Percentiles rank a stretch among this genome's conserved stretches.
Conservation (phyloP, 2,113 vertebrate genomes). For the Caretta caretta region DNA sequence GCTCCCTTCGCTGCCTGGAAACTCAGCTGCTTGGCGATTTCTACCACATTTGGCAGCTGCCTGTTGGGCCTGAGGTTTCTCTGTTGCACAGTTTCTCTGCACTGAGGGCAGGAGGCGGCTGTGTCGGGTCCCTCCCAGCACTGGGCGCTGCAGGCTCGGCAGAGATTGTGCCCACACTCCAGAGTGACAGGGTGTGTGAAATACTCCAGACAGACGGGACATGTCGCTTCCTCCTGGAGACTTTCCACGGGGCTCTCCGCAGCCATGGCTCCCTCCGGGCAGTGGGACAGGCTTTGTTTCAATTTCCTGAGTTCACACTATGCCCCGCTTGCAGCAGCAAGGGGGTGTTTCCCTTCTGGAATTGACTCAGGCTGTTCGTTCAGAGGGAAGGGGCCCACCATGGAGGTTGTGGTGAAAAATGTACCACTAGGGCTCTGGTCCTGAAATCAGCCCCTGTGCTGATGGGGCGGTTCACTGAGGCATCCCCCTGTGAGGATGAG, state of each 20-base stretch:
- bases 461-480: too few species aligned
- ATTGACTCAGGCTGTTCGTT: too few species aligned
- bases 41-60: neutral
- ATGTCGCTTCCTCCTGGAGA: slow-evolving; percentile 69
- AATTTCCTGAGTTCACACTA: too few species aligned
- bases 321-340: too few species aligned
- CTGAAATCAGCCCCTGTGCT: too few species aligned
- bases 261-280: neutral
- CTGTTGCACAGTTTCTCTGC: slow-evolving; percentile 71
- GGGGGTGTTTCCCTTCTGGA: neutral
- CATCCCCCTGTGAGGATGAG: too few species aligned
- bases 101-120: slow-evolving; percentile 67
- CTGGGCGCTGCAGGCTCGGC: too few species aligned
- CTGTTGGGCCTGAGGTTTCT: slow-evolving; percentile 51
- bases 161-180: neutral
- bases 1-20: neutral
- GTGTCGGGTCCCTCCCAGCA: slow-evolving; percentile 49
- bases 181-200: slow-evolving; percentile 71
- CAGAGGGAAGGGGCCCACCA: too few species aligned
- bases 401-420: too few species aligned
- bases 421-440: too few species aligned
- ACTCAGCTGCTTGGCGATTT: neutral
- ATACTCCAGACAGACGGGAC: slow-evolving; percentile 72
- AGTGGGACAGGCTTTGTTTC: too few species aligned
- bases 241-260: slow-evolving; percentile 65